These are phyloP conservation scores for Atta texana DNA, from an alignment of 1,140 invertebrate genomes.

Conservation along the genomic window DNA sequence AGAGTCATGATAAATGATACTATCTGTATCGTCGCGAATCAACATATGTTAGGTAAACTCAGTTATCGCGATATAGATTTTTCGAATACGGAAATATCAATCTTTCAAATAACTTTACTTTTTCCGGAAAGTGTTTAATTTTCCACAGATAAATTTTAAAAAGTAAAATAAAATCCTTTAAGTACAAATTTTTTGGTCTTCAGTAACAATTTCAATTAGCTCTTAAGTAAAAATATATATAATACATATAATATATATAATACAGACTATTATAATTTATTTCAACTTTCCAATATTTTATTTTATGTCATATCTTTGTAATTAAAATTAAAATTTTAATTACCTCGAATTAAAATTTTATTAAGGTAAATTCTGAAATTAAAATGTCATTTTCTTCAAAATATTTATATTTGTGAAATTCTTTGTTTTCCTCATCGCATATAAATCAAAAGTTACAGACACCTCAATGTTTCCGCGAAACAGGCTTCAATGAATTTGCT, in stretches of 20 bases:
- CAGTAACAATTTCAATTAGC: neutral
- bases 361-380: neutral
- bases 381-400: neutral
- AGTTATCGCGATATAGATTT: neutral
- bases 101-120: neutral
- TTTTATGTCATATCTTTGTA: neutral
- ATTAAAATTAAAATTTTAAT: too few species aligned
- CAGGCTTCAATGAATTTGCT: neutral
- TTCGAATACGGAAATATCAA: neutral
- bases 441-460: neutral
- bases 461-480: neutral
- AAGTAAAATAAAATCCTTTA: neutral
- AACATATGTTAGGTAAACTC: neutral
- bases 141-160: neutral
- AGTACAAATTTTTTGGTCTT: neutral
- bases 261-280: neutral
- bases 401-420: neutral
- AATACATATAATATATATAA: too few species aligned
- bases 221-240: neutral
- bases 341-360: neutral
- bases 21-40: neutral
- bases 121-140: neutral
- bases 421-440: neutral
- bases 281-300: neutral
- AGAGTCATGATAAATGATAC: slow-evolving; percentile 23